Percentiles rank a stretch among this genome's conserved stretches.
Conservation (phyloP, 2,888 invertebrate genomes). For the Muschampia plurimacula region DNA sequence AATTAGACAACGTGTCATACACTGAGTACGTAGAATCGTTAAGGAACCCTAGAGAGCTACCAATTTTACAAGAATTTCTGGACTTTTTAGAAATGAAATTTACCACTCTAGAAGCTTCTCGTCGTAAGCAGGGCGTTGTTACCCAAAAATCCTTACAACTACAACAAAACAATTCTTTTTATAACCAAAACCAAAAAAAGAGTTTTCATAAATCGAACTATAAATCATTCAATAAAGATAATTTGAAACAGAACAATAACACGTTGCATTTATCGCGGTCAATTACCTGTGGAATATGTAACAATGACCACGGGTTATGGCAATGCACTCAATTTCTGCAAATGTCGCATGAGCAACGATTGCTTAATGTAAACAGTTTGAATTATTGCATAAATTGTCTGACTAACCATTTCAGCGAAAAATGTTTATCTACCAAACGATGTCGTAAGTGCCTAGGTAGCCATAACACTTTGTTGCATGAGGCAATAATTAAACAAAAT, state of each 20-base stretch:
- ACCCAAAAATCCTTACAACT: background rate
- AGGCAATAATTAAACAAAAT: conserved; percentile 21
- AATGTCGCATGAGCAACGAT: conserved; percentile 16
- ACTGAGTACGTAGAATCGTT: background rate
- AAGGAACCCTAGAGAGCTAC: conserved; percentile 1
- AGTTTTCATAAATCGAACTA: background rate
- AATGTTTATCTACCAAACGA: conserved; percentile 29
- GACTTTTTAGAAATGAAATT: conserved; percentile 14
- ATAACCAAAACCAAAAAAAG: background rate
- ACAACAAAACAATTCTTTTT: background rate
- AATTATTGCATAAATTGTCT: conserved; percentile 34
- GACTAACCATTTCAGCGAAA: conserved; percentile 22
- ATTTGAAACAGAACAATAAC: background rate
- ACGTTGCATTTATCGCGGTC: background rate
- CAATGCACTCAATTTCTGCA: conserved; percentile 6
- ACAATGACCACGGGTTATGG: background rate
- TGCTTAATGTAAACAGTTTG: conserved; percentile 15
- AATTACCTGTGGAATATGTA: conserved; percentile 7
- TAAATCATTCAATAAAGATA: background rate
- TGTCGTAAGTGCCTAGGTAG: conserved; percentile 35
- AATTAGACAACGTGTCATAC: background rate
- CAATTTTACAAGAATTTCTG: conserved; percentile 2
- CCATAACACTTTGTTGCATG: conserved; percentile 33
- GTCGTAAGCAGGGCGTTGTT: background rate
- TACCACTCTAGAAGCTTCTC: conserved; percentile 12